phyloP scores from a whole-genome alignment of 2,113 vertebrate genomes.

The Ophiodon elongatus region DNA sequence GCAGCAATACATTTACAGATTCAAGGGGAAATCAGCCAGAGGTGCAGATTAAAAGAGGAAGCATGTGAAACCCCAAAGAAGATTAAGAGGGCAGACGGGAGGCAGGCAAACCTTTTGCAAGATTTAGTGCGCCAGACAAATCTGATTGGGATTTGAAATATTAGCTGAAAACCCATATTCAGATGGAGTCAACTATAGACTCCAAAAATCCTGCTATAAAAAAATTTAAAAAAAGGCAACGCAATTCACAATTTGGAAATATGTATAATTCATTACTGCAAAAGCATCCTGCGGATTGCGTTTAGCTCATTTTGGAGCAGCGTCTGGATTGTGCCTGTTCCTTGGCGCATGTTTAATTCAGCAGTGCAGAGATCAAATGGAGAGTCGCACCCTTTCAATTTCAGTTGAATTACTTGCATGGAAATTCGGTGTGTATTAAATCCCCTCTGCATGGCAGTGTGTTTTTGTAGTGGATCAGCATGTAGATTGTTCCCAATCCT shows the following conservation, averaged over 20 bases:
- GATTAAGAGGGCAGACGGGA: slow-evolving; percentile 61
- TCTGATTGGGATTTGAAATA: slow-evolving; percentile 49
- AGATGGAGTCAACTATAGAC: background rate
- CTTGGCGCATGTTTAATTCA: slow-evolving; percentile 58
- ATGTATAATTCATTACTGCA: slow-evolving; percentile 1
- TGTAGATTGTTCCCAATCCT: slow-evolving; percentile 48
- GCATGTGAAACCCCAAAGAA: slow-evolving; percentile 48
- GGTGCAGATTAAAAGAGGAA: slow-evolving; percentile 51
- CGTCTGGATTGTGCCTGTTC: slow-evolving; percentile 25
- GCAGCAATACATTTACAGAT: slow-evolving; percentile 21
- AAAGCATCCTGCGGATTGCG: slow-evolving; percentile 10
- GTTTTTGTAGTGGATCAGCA: slow-evolving; percentile 9
- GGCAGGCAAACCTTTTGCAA: slow-evolving; percentile 46
- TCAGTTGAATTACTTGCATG: slow-evolving; percentile 46
- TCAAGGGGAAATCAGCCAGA: slow-evolving; percentile 12
- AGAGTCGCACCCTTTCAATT: slow-evolving; percentile 45
- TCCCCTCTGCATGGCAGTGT: slow-evolving; percentile 35
- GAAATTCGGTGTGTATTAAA: slow-evolving; percentile 39
- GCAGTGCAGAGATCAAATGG: slow-evolving; percentile 33
- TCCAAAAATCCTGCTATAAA: slow-evolving; percentile 1
- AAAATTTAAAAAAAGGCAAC: background rate
- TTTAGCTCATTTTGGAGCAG: background rate
- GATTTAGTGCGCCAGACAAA: slow-evolving; percentile 7
- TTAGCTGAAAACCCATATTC: slow-evolving; percentile 24
- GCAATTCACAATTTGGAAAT: slow-evolving; percentile 18